Evolutionary conservation across 2,888 invertebrate species (phyloP), one percentile per base, ranked within the genome.

Genomic region (Leistus spinibarbis): DNA sequence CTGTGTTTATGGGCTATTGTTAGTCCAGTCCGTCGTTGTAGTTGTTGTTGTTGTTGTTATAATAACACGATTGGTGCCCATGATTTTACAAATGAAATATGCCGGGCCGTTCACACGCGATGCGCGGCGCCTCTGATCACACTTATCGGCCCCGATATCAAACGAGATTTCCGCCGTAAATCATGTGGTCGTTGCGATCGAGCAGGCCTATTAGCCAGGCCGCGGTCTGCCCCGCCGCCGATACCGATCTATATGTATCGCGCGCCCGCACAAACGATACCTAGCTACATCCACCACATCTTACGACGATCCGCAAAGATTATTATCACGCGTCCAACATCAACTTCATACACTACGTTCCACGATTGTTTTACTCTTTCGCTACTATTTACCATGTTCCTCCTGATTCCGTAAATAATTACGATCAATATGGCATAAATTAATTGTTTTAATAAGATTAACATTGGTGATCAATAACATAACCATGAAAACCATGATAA

Each of bases 71-170:
- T 20, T 20, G 23, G 65, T 53, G 67, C 40, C 40, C 74, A 67
- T 74, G 74, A 74, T 74, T 74, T 74, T 68, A 72, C 74, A 74
- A 74, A 74, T 74, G 74, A 74, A 74, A 68, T 74, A 74, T 74
- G 53, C 67, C 68, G 60, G 64, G 10, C 53, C 27, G 81, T 81
- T 81, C 81, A 82, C 81, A 82, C 81, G 80, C 80, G 71, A 63
- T 62, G 76, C 71, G 79, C 80, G 82, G 81, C 80, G 80, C 80
- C 79, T 82, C 79, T 81, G 81, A 81, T 81, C 81, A 78, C 77
- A 77, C 80, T 40, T 81, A 81, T 81, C 81, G 70, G 79, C 67
- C 40, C 77, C 78, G 78, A 80, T 80, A 81, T 81, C 81, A 80
- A 79, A 80, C 80, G 79, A 77, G 79, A 80, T 79, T 80, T 78